Percentiles rank a stretch among this genome's conserved stretches.
These are phyloP conservation scores for Pocillopora grandis DNA, from an alignment of 92 coral and sea anemone genomes.

Conservation along the genomic window DNA sequence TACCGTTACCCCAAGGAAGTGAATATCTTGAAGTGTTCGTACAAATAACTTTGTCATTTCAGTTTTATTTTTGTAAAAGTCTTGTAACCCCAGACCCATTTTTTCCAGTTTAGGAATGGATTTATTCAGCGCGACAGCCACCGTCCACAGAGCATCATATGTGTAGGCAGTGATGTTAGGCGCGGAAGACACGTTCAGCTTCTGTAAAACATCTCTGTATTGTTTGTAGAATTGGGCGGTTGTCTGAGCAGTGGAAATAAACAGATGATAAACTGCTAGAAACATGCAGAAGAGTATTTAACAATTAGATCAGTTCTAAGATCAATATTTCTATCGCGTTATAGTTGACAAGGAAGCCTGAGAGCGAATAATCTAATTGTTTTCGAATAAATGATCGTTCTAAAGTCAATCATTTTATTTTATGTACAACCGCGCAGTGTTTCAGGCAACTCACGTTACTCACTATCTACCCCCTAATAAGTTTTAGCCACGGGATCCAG, in stretches of 20 bases:
- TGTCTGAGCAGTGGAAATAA: constrained; percentile 50
- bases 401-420: no score
- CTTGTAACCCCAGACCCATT: constrained; percentile 43
- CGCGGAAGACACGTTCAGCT: constrained; percentile 57
- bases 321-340: no score
- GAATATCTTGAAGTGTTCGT: constrained; percentile 60
- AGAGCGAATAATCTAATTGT: no score
- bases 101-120: constrained; percentile 50
- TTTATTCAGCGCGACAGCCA: constrained; percentile 76
- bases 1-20: constrained; percentile 79
- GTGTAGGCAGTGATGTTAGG: constrained; percentile 87
- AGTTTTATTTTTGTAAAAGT: constrained; percentile 41
- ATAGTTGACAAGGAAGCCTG: no score
- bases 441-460: no score
- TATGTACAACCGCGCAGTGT: no score
- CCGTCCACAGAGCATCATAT: constrained; percentile 90
- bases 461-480: no score
- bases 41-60: constrained; percentile 60
- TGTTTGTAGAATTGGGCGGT: constrained; percentile 63
- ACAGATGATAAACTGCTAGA: no score
- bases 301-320: no score
- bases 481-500: no score
- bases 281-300: no score
- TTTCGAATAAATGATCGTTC: no score
- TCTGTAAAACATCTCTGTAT: constrained; percentile 60